These are phyloP conservation scores for Drosophila macrospina DNA, from an alignment of 2,888 invertebrate genomes.

Conservation along the genomic window DNA sequence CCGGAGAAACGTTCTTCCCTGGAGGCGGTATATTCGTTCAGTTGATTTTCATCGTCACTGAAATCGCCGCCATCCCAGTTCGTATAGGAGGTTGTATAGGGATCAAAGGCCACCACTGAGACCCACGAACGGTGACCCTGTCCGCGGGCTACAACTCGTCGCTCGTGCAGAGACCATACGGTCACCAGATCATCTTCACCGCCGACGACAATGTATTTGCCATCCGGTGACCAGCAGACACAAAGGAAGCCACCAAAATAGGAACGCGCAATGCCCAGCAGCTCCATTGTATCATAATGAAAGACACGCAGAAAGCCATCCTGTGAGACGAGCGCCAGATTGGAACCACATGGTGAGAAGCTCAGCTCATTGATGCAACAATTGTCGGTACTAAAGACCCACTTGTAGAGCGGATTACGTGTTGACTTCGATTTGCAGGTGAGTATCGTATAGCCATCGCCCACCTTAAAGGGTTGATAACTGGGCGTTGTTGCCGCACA, in stretches of 20 bases:
- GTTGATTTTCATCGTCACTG: slow-evolving; percentile 87
- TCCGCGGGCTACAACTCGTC: slow-evolving; percentile 97
- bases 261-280: slow-evolving; percentile 96
- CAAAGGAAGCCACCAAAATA: slow-evolving; percentile 99
- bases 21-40: slow-evolving; percentile 81
- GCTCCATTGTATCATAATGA: slow-evolving; percentile 98
- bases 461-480: slow-evolving; percentile 97
- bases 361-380: slow-evolving; percentile 97
- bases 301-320: slow-evolving; percentile 98
- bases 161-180: slow-evolving; percentile 97
- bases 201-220: slow-evolving; percentile 97
- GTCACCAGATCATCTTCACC: slow-evolving; percentile 99
- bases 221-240: slow-evolving; percentile 99
- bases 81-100: slow-evolving; percentile 91
- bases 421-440: slow-evolving; percentile 98
- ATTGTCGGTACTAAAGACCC: slow-evolving; percentile 93
- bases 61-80: slow-evolving; percentile 87
- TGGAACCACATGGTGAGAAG: slow-evolving; percentile 97
- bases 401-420: slow-evolving; percentile 96
- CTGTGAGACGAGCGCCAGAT: slow-evolving; percentile 97
- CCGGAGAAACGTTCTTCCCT: slow-evolving; percentile 75
- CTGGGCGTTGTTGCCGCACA: slow-evolving; percentile 96
- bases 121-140: slow-evolving; percentile 99
- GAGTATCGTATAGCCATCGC: slow-evolving; percentile 96
- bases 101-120: slow-evolving; percentile 97